Evolutionary conservation across 2,113 vertebrate genomes (phyloP).

Genomic region (Brevimyrus niger): DNA sequence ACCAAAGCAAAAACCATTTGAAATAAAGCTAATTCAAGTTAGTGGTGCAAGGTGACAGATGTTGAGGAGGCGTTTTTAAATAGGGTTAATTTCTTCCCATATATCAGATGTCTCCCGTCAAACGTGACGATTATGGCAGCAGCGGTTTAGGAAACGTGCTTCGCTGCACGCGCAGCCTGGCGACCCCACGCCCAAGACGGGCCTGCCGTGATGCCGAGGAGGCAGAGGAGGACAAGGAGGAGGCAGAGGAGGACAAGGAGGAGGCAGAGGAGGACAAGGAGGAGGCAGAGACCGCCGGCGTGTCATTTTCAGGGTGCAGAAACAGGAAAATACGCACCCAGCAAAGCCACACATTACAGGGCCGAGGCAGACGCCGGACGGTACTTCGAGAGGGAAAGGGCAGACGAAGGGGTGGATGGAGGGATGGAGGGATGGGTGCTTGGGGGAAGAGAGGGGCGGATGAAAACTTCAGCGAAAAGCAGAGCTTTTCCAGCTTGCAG

Average conservation of each 20-base stretch:
- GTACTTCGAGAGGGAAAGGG: too few species aligned
- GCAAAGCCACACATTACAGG: too few species aligned
- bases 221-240: background rate
- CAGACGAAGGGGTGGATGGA: background rate
- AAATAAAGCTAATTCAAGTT: background rate
- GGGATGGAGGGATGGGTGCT: background rate
- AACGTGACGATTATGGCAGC: background rate
- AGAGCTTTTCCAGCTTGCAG: slow-evolving; percentile 3
- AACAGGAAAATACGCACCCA: background rate
- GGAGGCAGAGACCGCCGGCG: background rate
- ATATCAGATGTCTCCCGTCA: background rate
- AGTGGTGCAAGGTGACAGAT: background rate
- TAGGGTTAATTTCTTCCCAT: background rate
- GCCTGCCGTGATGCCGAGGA: background rate
- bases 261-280: background rate
- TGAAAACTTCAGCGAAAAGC: background rate
- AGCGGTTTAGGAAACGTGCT: background rate
- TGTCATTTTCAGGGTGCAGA: background rate
- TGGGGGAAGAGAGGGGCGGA: too few species aligned
- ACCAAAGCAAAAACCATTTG: background rate
- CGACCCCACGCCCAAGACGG: background rate
- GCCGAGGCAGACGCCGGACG: too few species aligned
- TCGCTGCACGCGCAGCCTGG: background rate
- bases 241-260: background rate
- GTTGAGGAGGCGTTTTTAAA: background rate